Evolutionary conservation across 2,888 invertebrate genomes (phyloP).

Genomic region (Dicyrtoma fusca): DNA sequence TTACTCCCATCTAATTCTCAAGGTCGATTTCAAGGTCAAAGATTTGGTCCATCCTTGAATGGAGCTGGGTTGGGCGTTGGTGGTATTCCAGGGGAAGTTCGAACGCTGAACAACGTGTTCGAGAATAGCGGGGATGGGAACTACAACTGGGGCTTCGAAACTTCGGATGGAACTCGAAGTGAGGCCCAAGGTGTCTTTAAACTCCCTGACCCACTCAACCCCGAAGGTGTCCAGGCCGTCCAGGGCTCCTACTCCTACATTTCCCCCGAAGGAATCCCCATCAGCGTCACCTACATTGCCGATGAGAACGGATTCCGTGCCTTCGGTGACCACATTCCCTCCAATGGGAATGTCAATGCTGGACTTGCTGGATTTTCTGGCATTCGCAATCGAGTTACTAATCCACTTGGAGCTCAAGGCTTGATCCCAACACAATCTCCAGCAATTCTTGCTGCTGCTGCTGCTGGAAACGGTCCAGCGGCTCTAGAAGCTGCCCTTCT

Average conservation of each 20-base stretch:
- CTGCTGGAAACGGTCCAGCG: no score
- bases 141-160: slow-evolving; percentile 45
- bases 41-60: no score
- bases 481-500: background rate
- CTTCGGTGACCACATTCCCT: slow-evolving; percentile 8
- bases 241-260: slow-evolving; percentile 25
- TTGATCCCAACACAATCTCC: background rate
- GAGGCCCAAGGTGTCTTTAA: slow-evolving; percentile 39
- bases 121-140: slow-evolving; percentile 45
- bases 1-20: no score
- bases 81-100: slow-evolving; percentile 10
- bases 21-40: no score
- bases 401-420: background rate
- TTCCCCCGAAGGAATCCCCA: slow-evolving; percentile 23
- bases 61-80: no score
- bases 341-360: background rate
- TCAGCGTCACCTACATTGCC: slow-evolving; percentile 22
- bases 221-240: slow-evolving; percentile 16
- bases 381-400: background rate
- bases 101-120: slow-evolving; percentile 39
- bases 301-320: slow-evolving; percentile 13
- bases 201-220: slow-evolving; percentile 3
- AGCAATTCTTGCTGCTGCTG: background rate
- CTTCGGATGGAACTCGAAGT: slow-evolving; percentile 41
- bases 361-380: background rate